Base-by-base conservation (phyloP, 2,113 vertebrate genomes). In the Xiphophorus hellerii region DNA sequence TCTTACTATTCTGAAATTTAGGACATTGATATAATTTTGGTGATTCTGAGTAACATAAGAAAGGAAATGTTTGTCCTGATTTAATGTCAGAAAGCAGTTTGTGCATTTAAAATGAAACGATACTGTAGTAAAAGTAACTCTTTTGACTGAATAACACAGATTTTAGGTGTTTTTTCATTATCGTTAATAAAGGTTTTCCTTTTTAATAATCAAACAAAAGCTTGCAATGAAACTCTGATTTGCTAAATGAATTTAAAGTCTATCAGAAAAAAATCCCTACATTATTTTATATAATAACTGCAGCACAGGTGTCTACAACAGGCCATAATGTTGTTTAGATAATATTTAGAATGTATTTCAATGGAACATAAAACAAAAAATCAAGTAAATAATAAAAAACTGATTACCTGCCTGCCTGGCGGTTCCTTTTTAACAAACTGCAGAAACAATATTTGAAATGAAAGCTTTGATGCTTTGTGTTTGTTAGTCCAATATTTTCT, bases 401-500 rank as follows among this genome's bases (percentile, higher is more conserved):
- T 5, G 17, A 48, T 48, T 48, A 20, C 17, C 44, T 48, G 44
- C 44, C 44, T 65, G 12, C 27, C 48, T 60, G 20, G 64, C 22
- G 67, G 27, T 66, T 51, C 31, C 42, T 71, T 65, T 75, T 70
- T 17, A 20, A 62, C 63, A 68, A 51, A 28, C 25, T 54, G 10
- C 30, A 65, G n/a, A 68, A 33, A 69, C 1, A 30, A 68, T 51
- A 62, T 64, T 17, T 29, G 54, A 71, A 58, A 68, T 61, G 7
- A 30, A 5, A 14, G 6, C 8, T 76, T 70, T 81, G 69, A 71
- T 65, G 25, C 68, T 63, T 69, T 61, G 6, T 75, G 61, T 69
- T 63, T 81, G 54, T 83, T 69, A 68, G 61, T 77, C 42, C 20
- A 69, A 80, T 35, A 58, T 76, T 80, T 73, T 63, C 13, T 35